Base-by-base conservation (phyloP, 2,797 vertebrate genomes). In the Parauchenoglanis punctatus region DNA sequence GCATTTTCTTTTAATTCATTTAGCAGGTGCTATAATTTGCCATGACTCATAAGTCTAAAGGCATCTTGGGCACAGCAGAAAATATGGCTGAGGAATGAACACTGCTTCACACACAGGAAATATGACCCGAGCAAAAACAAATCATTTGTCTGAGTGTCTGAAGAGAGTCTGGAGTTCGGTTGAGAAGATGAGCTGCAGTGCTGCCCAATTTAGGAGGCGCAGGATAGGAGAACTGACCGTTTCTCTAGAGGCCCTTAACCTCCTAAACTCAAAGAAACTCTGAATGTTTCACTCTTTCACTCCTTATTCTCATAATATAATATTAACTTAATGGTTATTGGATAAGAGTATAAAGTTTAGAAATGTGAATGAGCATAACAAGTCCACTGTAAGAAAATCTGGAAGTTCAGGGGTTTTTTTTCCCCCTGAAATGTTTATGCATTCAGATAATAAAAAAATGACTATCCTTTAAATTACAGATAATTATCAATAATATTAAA, bases 1-100 rank as follows among this genome's bases (percentile, higher is more conserved):
- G 56, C 81, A 87, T 84, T 87, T 88, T 85, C 73, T 75, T 87
- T 88, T 91, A 88, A 91, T 86, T 88, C 86, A 81, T 88, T 86
- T 87, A 85, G 85, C 90, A 89, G 87, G 88, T 83, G 87, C 73
- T 88, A 46, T 72, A 87, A 85, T 91, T 88, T 31, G 68, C 81
- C 35, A 7, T 88, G 85, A 88, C 70, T 88, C 86, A 81, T 84
- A 88, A 87, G 87, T 87, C 90, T 76, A 75, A 85, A 75, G 88
- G 76, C 76, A 61, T 78, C 81, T 61, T 77, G 83, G 88, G 82
- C 84, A 83, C 70, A 76, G 86, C n/a, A 67, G 59, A 80, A 89
- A 88, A 90, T 84, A 89, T 46, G 84, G 81, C 84, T 65, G 61
- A 20, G 44, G 81, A 82, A 82, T 2, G 10, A 82, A 82, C 25